Base-by-base conservation (phyloP, 2,797 vertebrate species). In the Neomorphus geoffroyi region DNA sequence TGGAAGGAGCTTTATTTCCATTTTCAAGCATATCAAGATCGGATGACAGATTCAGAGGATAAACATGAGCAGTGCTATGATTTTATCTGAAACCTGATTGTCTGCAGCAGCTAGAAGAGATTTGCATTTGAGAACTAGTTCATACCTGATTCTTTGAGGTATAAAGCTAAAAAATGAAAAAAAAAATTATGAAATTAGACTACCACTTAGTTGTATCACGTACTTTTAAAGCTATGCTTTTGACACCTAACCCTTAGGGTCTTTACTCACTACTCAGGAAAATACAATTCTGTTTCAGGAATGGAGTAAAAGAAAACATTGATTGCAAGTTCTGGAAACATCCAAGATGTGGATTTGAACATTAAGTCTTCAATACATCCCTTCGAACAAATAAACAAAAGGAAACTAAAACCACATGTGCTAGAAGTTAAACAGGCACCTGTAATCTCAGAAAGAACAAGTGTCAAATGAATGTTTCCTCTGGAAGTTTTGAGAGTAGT, bases 341-440 rank as follows among this genome's bases (percentile, higher is more conserved):
- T 84, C 15, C 28, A 57, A 48, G n/a, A 69, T 66, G 23, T 90
- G 51, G 19, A 66, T 91, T 92, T 84, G 30, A 90, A 75, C 28
- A n/a, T 70, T 73, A 37, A 27, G 8, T 60, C 77, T 93, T 64
- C 21, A 62, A 81, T 84, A 50, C 21, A 56, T 30, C 37, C 28
- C 28, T 86, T 79, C 77, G 80, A 90, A 85, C 54, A 93, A 94
- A 88, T 51, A 92, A 93, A 83, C 32, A 62, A 32, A 84, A 75
- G 82, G 51, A 96, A 92, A 91, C 23, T 84, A 94, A 92, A 94
- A 16, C 33, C 48, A 88, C 10, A 50, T 56, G 28, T 60, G 13
- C n/a, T 72, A 7, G 48, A 91, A 88, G 27, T 75, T 75, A 69
- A 88, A 56, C 58, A 88, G 51, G 30, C 56, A 96, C 60, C 82